These are phyloP conservation scores for Cremastinae sp. DNA, from an alignment of 2,888 invertebrate species.

Conservation along the genomic window DNA sequence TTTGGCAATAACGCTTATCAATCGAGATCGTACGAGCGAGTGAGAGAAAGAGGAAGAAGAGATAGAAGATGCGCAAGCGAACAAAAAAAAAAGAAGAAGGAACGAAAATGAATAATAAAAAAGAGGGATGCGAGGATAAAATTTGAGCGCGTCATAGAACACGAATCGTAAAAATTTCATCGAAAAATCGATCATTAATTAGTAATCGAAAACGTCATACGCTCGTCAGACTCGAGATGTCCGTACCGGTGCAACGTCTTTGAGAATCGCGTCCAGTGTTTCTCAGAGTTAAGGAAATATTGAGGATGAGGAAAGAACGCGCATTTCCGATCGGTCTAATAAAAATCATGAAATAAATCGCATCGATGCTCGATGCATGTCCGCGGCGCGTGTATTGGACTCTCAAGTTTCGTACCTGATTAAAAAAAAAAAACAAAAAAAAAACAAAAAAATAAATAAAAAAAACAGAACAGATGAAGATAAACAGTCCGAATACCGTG, in stretches of 20 bases:
- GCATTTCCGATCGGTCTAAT: conserved; percentile 59
- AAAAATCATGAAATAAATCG: conserved; percentile 43
- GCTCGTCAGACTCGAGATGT: conserved; percentile 69
- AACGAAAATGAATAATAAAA: background rate
- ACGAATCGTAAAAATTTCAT: conserved; percentile 42
- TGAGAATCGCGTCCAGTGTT: conserved; percentile 50
- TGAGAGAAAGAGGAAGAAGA: conserved; percentile 6
- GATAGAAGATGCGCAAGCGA: conserved; percentile 39
- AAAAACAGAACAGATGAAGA: conserved; percentile 1
- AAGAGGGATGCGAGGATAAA: background rate
- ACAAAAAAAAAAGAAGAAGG: conserved; percentile 33
- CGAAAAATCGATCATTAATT: conserved; percentile 26
- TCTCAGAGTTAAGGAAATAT: conserved; percentile 42
- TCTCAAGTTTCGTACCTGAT: conserved; percentile 57
- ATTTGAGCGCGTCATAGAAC: conserved; percentile 8
- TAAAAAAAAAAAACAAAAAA: conserved; percentile 18
- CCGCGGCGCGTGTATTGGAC: conserved; percentile 43
- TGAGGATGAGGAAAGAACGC: background rate
- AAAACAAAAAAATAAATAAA: conserved; percentile 18
- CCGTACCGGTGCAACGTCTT: conserved; percentile 71
- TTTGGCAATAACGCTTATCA: conserved; percentile 57
- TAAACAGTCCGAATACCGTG: conserved; percentile 23
- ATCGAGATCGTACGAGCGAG: conserved; percentile 11
- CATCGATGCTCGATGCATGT: conserved; percentile 37
- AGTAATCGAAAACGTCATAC: conserved; percentile 48